These are phyloP conservation scores for Austrofundulus limnaeus DNA, from an alignment of 2,113 vertebrate genomes.

Conservation along the genomic window DNA sequence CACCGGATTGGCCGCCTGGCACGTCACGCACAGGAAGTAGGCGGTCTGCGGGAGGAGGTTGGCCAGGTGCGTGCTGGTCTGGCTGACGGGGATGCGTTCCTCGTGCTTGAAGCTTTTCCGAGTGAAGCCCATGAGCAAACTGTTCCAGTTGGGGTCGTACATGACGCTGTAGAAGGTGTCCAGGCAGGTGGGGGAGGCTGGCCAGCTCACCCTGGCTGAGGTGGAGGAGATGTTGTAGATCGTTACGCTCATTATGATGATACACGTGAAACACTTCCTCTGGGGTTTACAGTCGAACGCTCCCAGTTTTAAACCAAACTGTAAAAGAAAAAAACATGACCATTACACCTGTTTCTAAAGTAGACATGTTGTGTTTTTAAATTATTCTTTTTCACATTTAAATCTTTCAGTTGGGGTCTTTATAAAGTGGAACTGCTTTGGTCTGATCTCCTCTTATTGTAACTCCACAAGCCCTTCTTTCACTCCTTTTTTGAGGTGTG, in stretches of 20 bases:
- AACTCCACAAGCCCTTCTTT: too few relatives aligned
- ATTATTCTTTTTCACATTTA: too few relatives aligned
- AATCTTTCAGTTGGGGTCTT: too few relatives aligned
- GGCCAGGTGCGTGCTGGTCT: constrained; percentile 79
- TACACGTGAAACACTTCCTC: background rate
- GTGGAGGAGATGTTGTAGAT: constrained; percentile 85
- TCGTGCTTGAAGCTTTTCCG: constrained; percentile 84
- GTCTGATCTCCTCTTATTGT: too few relatives aligned
- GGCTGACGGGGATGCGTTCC: constrained; percentile 83
- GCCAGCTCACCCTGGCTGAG: constrained; percentile 84
- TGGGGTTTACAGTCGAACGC: background rate
- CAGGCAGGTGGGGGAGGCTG: constrained; percentile 71
- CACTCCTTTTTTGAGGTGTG: too few relatives aligned
- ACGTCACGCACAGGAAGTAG: constrained; percentile 87
- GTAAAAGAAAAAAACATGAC: background rate
- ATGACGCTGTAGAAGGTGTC: constrained; percentile 90
- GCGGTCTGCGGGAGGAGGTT: constrained; percentile 85
- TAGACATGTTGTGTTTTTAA: too few relatives aligned
- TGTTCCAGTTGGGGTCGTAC: constrained; percentile 89
- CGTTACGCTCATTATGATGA: constrained; percentile 73
- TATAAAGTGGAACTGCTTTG: too few relatives aligned
- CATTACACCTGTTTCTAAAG: background rate
- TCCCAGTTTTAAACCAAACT: background rate
- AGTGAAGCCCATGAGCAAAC: constrained; percentile 80
- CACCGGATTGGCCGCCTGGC: constrained; percentile 83